phyloP scores from a whole-genome alignment of 1,140 invertebrate genomes.

The Thaumatotibia leucotreta region DNA sequence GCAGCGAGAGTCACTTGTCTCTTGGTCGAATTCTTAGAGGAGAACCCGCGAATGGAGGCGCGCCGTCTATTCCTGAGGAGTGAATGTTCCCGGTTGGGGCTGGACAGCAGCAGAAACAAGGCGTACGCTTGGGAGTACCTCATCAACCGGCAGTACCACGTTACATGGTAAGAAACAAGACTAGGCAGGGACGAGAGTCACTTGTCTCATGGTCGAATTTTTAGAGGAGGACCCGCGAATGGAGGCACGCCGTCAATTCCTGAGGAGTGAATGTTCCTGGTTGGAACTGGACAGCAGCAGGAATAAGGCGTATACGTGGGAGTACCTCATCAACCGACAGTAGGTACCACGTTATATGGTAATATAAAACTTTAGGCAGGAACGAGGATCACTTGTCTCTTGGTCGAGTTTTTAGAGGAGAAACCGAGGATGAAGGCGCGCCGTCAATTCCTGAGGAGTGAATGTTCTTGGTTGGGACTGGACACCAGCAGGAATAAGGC shows the following conservation, averaged over 20 bases:
- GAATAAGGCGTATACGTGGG: conserved; percentile 84
- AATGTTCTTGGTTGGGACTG: conserved; percentile 51
- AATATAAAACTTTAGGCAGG: no score
- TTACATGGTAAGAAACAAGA: conserved; percentile 85
- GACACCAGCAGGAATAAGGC: conserved; percentile 56
- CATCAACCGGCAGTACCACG: conserved; percentile 85
- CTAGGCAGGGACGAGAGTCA: no score
- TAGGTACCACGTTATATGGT: conserved; percentile 88
- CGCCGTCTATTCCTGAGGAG: conserved; percentile 47
- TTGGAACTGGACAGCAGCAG: conserved; percentile 47
- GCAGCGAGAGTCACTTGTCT: no score
- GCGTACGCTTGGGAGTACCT: conserved; percentile 90
- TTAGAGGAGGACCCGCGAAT: conserved; percentile 60
- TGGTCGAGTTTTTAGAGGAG: conserved; percentile 61
- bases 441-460: conserved; percentile 42
- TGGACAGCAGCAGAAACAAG: conserved; percentile 52
- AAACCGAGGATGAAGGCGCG: conserved; percentile 60
- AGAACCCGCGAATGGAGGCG: conserved; percentile 59
- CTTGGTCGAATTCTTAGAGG: conserved; percentile 61
- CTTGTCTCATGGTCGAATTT: conserved; percentile 60
- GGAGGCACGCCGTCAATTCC: conserved; percentile 53
- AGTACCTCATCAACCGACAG: conserved; percentile 87
- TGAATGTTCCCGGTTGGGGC: conserved; percentile 48
- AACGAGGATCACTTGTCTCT: no score
- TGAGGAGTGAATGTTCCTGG: conserved; percentile 46